phyloP scores from a whole-genome alignment of 2,797 vertebrate species.

The Cryptoblepharus egeriae region DNA sequence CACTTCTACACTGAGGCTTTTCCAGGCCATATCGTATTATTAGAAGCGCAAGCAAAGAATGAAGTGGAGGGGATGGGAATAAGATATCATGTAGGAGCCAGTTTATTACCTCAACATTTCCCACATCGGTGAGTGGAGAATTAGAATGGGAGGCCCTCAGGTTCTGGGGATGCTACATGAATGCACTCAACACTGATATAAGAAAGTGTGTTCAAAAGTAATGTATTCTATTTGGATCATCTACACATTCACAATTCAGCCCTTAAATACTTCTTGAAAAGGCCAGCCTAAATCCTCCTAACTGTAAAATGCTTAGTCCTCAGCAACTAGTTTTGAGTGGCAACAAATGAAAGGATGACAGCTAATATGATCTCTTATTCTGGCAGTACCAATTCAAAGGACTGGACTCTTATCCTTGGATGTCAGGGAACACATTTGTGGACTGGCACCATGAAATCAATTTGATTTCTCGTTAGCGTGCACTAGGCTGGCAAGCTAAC shows the following conservation, averaged over 20 bases:
- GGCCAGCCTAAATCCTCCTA: not conserved
- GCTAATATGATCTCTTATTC: slow-evolving; percentile 57
- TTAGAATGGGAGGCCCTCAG: not conserved
- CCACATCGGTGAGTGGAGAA: not conserved
- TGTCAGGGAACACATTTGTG: slow-evolving; percentile 58
- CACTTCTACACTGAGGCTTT: not conserved
- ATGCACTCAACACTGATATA: not conserved
- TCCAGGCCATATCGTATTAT: not conserved
- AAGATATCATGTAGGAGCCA: not conserved
- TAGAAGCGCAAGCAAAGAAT: not conserved
- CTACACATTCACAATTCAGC: not conserved
- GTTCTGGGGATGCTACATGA: not conserved
- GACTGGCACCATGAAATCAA: slow-evolving; percentile 69
- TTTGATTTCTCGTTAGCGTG: slow-evolving; percentile 65
- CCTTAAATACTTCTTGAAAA: not conserved
- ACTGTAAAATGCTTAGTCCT: not conserved
- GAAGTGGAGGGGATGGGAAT: too few species aligned
- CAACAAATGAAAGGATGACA: slow-evolving; percentile 44
- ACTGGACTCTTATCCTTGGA: slow-evolving; percentile 54
- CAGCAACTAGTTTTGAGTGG: slow-evolving; percentile 32
- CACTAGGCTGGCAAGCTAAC: slow-evolving; percentile 54
- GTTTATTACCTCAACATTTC: not conserved
- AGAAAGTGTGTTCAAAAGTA: not conserved
- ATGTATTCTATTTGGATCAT: not conserved
- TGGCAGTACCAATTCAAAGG: slow-evolving; percentile 45